Percentiles rank a stretch among this genome's conserved stretches.
phyloP scores from a whole-genome alignment of 2,113 vertebrate species.

The Megaleporinus macrocephalus region DNA sequence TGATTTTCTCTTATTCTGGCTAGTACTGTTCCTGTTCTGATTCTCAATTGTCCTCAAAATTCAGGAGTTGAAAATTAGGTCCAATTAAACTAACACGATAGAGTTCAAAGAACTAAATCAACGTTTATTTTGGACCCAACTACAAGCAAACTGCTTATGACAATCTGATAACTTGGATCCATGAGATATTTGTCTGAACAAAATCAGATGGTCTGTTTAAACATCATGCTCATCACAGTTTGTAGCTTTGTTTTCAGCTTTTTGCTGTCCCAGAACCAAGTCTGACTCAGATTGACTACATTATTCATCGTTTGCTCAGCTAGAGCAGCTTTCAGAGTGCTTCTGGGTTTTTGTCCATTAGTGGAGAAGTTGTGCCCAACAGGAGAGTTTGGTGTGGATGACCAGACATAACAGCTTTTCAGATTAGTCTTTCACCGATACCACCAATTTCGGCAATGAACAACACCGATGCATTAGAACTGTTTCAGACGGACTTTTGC shows the following conservation, averaged over 20 bases:
- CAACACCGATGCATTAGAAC: no score
- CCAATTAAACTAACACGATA: background rate
- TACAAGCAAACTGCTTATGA: background rate
- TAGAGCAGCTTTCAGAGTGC: background rate
- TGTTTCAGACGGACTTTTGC: no score
- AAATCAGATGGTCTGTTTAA: background rate
- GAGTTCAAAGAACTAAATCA: background rate
- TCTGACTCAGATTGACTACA: no score
- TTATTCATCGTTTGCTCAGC: background rate
- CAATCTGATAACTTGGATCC: background rate
- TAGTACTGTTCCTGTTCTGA: background rate
- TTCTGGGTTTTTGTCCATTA: background rate
- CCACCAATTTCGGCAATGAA: no score
- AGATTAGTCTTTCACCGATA: no score
- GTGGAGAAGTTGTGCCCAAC: background rate
- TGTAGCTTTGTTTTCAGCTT: background rate
- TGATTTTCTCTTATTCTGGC: background rate
- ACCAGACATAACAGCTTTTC: no score
- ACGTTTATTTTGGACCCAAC: background rate
- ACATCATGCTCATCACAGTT: background rate
- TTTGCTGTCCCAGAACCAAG: background rate
- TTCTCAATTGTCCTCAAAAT: background rate
- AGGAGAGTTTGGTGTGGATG: no score
- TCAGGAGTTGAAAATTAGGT: background rate
- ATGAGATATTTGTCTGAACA: background rate